These are phyloP conservation scores for Lordiphosa fenestrarum DNA, from an alignment of 2,888 invertebrate species.

Conservation along the genomic window DNA sequence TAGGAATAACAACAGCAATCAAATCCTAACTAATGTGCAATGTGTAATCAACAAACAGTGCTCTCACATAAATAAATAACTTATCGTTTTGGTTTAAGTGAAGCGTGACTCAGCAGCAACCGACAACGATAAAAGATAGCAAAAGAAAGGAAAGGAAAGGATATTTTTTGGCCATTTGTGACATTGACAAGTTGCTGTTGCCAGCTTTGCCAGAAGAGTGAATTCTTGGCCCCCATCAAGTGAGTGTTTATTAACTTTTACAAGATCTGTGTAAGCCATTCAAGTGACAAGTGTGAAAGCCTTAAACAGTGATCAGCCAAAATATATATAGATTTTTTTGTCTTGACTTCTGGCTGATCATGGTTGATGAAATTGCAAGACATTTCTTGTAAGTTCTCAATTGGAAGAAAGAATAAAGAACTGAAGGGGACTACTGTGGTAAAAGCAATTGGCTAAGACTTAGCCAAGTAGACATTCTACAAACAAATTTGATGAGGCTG, in stretches of 20 bases:
- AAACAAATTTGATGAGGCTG: no score
- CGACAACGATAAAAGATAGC: slow-evolving; percentile 6
- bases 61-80: slow-evolving; percentile 38
- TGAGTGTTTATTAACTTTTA: slow-evolving; percentile 49
- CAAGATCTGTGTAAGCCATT: slow-evolving; percentile 2
- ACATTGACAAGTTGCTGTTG: slow-evolving; percentile 31
- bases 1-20: slow-evolving; percentile 40
- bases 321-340: slow-evolving; percentile 5
- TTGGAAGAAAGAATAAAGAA: no score
- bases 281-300: slow-evolving; percentile 34
- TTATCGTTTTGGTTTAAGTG: slow-evolving; percentile 25
- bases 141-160: slow-evolving; percentile 44
- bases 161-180: slow-evolving; percentile 54
- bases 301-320: slow-evolving; percentile 28
- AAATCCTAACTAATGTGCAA: slow-evolving; percentile 44
- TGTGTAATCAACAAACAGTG: slow-evolving; percentile 54
- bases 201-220: slow-evolving; percentile 16
- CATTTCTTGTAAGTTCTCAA: no score
- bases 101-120: slow-evolving; percentile 29
- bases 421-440: no score
- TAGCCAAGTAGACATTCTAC: no score
- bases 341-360: slow-evolving; percentile 7
- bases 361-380: neutral
- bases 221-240: slow-evolving; percentile 41
- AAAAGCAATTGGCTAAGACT: no score